These are phyloP conservation scores for Paedocypris micromegethes DNA, from an alignment of 2,797 vertebrate genomes.

Conservation along the genomic window DNA sequence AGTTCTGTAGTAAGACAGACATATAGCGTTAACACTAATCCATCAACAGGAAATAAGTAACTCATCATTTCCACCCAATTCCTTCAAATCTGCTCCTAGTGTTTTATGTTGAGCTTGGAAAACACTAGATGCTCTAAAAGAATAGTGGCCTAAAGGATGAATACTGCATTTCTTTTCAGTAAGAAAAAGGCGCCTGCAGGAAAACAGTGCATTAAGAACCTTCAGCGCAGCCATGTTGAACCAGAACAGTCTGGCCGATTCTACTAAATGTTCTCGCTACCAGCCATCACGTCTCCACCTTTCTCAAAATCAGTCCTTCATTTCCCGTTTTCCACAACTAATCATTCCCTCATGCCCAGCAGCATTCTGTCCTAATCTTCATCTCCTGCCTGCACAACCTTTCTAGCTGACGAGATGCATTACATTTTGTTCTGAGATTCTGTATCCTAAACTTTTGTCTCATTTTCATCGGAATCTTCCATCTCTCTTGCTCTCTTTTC, in stretches of 20 bases:
- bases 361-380: slow-evolving; percentile 7
- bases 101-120: background rate
- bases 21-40: slow-evolving; percentile 28
- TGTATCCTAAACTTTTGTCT: background rate
- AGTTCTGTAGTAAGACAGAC: slow-evolving; percentile 75
- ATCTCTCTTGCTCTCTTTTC: background rate
- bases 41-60: no score
- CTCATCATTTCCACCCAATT: no score
- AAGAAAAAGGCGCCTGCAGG: slow-evolving; percentile 54
- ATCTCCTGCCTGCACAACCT: slow-evolving; percentile 13
- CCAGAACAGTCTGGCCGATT: slow-evolving; percentile 11
- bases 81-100: no score
- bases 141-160: slow-evolving; percentile 38
- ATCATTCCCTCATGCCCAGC: slow-evolving; percentile 3
- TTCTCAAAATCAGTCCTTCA: slow-evolving; percentile 8
- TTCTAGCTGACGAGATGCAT: slow-evolving; percentile 29
- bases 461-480: slow-evolving; percentile 4
- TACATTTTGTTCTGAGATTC: slow-evolving; percentile 3
- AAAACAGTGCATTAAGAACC: slow-evolving; percentile 64
- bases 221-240: slow-evolving; percentile 32
- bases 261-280: background rate
- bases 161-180: slow-evolving; percentile 32
- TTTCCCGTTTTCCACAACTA: slow-evolving; percentile 19
- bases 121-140: slow-evolving; percentile 5
- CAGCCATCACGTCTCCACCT: slow-evolving; percentile 6